These are phyloP conservation scores for Poeciliopsis occidentalis DNA, from an alignment of 2,113 vertebrate species.

Conservation along the genomic window DNA sequence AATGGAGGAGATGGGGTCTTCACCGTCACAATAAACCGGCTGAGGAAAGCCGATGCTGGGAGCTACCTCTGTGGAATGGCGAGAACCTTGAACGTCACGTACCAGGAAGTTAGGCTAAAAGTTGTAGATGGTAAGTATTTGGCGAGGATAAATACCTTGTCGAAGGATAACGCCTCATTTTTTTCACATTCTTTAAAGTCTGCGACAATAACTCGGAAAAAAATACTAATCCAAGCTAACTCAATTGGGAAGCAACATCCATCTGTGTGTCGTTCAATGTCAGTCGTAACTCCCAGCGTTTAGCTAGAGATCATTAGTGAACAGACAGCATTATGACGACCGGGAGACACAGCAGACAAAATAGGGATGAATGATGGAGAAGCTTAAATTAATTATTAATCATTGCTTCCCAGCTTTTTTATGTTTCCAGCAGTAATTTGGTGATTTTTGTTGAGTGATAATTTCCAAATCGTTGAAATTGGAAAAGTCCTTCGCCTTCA, in stretches of 20 bases:
- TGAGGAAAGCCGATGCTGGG: constrained; percentile 47
- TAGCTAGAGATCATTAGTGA: neutral
- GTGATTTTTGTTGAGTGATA: neutral
- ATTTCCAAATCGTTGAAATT: neutral
- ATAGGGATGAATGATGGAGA: neutral
- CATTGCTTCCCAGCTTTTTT: no score
- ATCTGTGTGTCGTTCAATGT: no score
- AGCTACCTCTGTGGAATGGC: constrained; percentile 56
- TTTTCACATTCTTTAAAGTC: no score
- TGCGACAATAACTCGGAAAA: no score
- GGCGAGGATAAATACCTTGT: neutral
- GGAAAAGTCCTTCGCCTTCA: neutral
- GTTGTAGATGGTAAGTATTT: constrained; percentile 50
- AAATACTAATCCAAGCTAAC: no score
- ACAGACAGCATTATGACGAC: neutral
- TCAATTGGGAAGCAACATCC: no score
- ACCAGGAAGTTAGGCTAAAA: constrained; percentile 50
- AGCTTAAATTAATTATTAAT: neutral
- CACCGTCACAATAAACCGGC: constrained; percentile 62
- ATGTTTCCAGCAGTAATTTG: no score
- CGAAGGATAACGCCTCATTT: no score
- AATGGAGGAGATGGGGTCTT: constrained; percentile 23
- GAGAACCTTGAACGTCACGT: neutral
- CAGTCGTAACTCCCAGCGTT: neutral
- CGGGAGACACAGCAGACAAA: no score